Percentiles rank a stretch among this genome's conserved stretches.
Conservation (phyloP, 2,113 vertebrate genomes). For the Rynchops niger region DNA sequence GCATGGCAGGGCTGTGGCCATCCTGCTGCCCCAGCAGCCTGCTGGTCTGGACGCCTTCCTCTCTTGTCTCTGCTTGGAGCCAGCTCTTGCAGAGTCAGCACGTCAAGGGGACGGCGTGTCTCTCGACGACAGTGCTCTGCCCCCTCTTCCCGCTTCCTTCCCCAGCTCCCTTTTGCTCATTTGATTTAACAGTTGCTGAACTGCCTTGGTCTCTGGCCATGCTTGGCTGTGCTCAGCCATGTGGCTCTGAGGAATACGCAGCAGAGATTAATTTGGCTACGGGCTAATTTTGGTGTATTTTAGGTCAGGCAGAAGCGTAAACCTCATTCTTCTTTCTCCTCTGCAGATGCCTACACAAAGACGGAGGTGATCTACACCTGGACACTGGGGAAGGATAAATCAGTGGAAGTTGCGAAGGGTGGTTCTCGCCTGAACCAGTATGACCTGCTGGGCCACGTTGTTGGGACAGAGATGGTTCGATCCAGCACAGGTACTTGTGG, state of each 20-base stretch:
- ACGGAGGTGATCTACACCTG: slow-evolving; percentile 97
- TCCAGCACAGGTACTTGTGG: slow-evolving; percentile 92
- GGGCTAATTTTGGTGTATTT: neutral
- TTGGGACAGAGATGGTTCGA: slow-evolving; percentile 94
- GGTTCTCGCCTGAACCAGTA: slow-evolving; percentile 98
- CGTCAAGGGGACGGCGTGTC: neutral
- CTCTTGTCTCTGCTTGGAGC: neutral
- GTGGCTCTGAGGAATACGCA: slow-evolving; percentile 33
- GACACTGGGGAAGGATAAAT: slow-evolving; percentile 90
- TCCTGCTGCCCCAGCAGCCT: neutral
- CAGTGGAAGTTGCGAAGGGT: slow-evolving; percentile 92
- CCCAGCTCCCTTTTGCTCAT: neutral
- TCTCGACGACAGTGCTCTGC: neutral
- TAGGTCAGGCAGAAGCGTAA: neutral
- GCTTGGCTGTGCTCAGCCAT: slow-evolving; percentile 13
- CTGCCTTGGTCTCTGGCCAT: slow-evolving; percentile 13
- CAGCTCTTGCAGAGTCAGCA: slow-evolving; percentile 13
- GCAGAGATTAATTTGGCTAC: slow-evolving; percentile 2
- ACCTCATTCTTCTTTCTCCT: slow-evolving; percentile 1
- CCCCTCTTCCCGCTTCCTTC: neutral
- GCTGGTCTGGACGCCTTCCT: neutral
- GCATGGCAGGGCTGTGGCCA: neutral
- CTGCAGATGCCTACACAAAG: slow-evolving; percentile 94
- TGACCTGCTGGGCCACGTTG: slow-evolving; percentile 92
- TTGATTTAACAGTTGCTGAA: slow-evolving; percentile 42